Evolutionary conservation across 2,113 vertebrate genomes (phyloP), one percentile per base, ranked within the genome.

Genomic region (Excalfactoria chinensis): DNA sequence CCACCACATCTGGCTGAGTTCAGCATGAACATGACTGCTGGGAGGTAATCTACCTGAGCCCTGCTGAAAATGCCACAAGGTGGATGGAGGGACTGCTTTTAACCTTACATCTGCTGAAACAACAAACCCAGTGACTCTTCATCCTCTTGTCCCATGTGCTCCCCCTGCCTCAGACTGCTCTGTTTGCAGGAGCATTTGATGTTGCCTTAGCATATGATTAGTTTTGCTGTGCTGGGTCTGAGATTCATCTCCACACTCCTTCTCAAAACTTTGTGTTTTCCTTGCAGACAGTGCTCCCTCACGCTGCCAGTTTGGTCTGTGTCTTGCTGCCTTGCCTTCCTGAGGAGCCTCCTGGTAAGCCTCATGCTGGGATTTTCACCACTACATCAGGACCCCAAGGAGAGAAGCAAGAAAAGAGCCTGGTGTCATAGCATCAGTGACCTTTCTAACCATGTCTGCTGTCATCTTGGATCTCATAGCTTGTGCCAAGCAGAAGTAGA

Each of bases 31-130:
- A 63, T 60, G 58, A 20, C 37, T 68, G 60, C 15, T 63, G 64
- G 73, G 76, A 51, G 73, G 56, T 56, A 73, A 64, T 28, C 70
- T 74, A 95, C 68, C 90, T 70, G 68, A 43, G 34, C 56, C 70
- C 40, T 43, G 37, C 69, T 35, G 60, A 43, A 80, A 22, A 51
- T 48, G 19, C 70, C 1, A 2, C 64, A 60, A 80, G 56, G 41
- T 28, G 63, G 85, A 43, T 0, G 1, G 35, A 73, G 68, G 62
- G n/a, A 20, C 34, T 79, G 25, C 51, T 64, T 41, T 9, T 37
- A 80, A 28, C 67, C 32, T 82, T 70, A 4, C 9, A 5, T 62
- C 68, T 16, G 5, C 63, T 83, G 71, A 63, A 63, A 64, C 23
- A 69, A 28, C 55, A 69, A 68, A 80, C 13, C 14, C 59, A 11